A percentile compares a stretch with the other conserved stretches of the same genome.
Conservation (phyloP, 2,888 invertebrate genomes). For the Polietes domitor region DNA sequence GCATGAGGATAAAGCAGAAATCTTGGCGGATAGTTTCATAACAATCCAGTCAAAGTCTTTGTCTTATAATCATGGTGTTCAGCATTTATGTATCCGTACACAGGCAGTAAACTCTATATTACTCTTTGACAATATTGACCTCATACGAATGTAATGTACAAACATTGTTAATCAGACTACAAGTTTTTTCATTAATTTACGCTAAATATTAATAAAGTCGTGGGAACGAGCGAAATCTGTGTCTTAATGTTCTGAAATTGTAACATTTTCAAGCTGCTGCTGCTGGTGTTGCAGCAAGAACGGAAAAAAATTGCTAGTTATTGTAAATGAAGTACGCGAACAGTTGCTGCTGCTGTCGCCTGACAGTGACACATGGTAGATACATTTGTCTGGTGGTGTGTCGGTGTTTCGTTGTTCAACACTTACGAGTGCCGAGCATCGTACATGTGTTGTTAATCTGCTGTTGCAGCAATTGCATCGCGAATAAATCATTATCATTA, state of each 20-base stretch:
- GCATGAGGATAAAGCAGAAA: too few relatives aligned
- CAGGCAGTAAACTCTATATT: neutral
- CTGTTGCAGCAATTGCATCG: conserved; percentile 62
- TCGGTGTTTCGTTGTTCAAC: conserved; percentile 11
- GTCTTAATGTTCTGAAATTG: conserved; percentile 47
- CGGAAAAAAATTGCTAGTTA: conserved; percentile 14
- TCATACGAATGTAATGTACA: neutral
- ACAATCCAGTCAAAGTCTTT: too few relatives aligned
- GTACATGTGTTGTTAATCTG: conserved; percentile 66
- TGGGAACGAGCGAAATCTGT: conserved; percentile 61
- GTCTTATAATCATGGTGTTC: too few relatives aligned
- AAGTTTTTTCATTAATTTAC: conserved; percentile 16
- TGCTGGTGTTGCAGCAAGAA: neutral
- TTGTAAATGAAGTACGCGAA: too few relatives aligned
- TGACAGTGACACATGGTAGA: conserved; percentile 65
- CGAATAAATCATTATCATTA: conserved; percentile 60
- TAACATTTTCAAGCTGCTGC: conserved; percentile 44
- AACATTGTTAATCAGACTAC: neutral
- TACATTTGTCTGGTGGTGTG: conserved; percentile 41
- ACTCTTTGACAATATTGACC: neutral
- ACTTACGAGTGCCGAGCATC: neutral
- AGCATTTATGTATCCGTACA: too few relatives aligned
- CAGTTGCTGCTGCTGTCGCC: conserved; percentile 19
- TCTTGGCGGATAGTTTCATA: too few relatives aligned
- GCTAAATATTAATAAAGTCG: conserved; percentile 41